Evolutionary conservation across 2,888 invertebrate species (phyloP), one percentile per base, ranked within the genome.

Genomic region (Melieria picta): DNA sequence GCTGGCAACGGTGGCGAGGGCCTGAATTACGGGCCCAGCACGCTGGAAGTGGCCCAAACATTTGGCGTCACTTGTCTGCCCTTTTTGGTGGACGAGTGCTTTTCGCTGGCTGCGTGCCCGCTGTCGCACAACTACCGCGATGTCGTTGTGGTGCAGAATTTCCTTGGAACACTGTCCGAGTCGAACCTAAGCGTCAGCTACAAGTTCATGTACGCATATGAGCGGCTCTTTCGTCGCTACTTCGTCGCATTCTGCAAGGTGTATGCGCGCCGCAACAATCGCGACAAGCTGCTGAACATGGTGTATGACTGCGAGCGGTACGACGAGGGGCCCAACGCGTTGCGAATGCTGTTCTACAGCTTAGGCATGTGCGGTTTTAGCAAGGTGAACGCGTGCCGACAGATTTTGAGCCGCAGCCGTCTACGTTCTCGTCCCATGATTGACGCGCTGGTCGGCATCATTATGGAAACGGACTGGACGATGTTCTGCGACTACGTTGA

Each of bases 401-500:
- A 69, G 10, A 71, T 78, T n/a, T 65, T 79, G 55, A 74, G 56
- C 48, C 74, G 75, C 9, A 72, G 74, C 61, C 72, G 74, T 1
- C 72, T 74, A 46, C 60, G 45, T 65, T 73, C 75, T 3, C 9
- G 67, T 45, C 5, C 71, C 7, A 73, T 74, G 43, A 74, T 80
- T 30, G 76, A 80, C 71, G 65, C 72, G 47, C 75, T 80, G 62
- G 64, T 80, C 50, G 71, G 74, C 43, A 77, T 80, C 16, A 80
- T 80, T 58, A 75, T 80, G 13, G 78, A 80, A 69, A 72, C 80
- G 1, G 78, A 76, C 68, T 78, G 79, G 73, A 68, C 72, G 5
- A 77, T 80, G 78, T 80, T 80, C 60, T 67, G 71, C 1, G 73
- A 75, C 11, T 66, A 76, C 45, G 75, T 80, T 9, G 79, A 80